A percentile compares a stretch with the other conserved stretches of the same genome.
These are phyloP conservation scores for Ladona fulva DNA, from an alignment of 1,140 invertebrate genomes.

Conservation along the genomic window DNA sequence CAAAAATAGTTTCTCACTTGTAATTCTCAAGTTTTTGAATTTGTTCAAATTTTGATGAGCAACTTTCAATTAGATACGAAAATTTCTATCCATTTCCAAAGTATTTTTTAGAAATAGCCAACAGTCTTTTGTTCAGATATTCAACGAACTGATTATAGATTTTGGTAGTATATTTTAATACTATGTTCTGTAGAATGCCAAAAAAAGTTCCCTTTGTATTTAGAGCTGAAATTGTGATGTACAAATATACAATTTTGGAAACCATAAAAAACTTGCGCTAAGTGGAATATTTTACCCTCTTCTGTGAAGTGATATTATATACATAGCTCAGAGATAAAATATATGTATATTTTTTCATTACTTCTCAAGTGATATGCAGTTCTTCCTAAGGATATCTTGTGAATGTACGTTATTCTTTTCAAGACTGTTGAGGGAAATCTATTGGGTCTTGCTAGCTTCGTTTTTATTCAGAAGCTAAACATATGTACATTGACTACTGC, in stretches of 20 bases:
- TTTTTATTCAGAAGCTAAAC: background rate
- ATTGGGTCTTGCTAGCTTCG: background rate
- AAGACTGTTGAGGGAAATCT: background rate
- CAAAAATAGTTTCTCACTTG: background rate
- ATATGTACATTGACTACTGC: background rate
- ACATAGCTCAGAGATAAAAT: background rate
- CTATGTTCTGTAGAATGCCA: background rate
- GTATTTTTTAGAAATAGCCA: background rate
- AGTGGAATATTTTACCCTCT: slow-evolving; percentile 10
- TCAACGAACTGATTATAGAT: slow-evolving; percentile 7
- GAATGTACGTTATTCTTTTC: background rate
- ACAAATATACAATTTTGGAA: background rate
- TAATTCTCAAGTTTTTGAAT: background rate
- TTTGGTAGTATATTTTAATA: background rate
- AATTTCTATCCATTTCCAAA: background rate
- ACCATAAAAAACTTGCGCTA: background rate
- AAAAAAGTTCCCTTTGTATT: background rate
- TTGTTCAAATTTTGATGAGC: background rate
- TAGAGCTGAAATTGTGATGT: background rate
- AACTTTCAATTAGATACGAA: background rate
- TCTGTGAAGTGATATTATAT: slow-evolving; percentile 7
- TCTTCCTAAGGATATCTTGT: slow-evolving; percentile 8
- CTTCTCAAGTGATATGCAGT: slow-evolving; percentile 2
- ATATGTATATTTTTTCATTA: slow-evolving; percentile 9
- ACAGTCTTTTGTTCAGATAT: background rate